phyloP scores from a whole-genome alignment of 2,113 vertebrate genomes.

The Anoura caudifer region DNA sequence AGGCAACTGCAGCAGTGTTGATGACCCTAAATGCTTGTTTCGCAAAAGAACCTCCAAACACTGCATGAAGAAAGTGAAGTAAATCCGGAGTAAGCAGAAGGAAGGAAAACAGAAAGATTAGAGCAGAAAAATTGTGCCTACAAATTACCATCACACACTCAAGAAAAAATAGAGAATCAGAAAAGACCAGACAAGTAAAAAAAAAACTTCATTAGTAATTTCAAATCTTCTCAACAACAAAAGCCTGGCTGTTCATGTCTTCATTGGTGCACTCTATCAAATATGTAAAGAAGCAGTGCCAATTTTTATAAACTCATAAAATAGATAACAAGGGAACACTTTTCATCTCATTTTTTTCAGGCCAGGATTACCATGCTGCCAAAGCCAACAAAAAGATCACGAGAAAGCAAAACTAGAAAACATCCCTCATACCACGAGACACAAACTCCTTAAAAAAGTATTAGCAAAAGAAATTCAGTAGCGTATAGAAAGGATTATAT shows the following conservation, averaged over 20 bases:
- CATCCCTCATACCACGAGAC: background rate
- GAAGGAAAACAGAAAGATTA: background rate
- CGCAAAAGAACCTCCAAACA: background rate
- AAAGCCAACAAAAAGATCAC: background rate
- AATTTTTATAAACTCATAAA: background rate
- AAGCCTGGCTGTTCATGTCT: background rate
- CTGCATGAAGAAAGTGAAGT: background rate
- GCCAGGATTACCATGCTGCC: background rate
- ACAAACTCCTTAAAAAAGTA: background rate
- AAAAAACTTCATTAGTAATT: background rate
- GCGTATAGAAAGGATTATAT: background rate
- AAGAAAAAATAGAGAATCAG: background rate
- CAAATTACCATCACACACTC: background rate
- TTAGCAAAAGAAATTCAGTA: background rate
- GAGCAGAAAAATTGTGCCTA: background rate
- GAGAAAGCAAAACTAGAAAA: background rate
- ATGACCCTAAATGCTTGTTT: background rate
- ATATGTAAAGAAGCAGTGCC: background rate
- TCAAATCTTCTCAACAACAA: background rate
- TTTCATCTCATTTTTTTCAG: background rate
- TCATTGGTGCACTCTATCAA: background rate
- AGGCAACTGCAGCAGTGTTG: background rate
- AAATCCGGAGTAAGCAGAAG: background rate
- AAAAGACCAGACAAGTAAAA: background rate
- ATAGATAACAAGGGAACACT: background rate